Evolutionary conservation across 2,888 invertebrate genomes (phyloP).

Genomic region (Halocaridina rubra): DNA sequence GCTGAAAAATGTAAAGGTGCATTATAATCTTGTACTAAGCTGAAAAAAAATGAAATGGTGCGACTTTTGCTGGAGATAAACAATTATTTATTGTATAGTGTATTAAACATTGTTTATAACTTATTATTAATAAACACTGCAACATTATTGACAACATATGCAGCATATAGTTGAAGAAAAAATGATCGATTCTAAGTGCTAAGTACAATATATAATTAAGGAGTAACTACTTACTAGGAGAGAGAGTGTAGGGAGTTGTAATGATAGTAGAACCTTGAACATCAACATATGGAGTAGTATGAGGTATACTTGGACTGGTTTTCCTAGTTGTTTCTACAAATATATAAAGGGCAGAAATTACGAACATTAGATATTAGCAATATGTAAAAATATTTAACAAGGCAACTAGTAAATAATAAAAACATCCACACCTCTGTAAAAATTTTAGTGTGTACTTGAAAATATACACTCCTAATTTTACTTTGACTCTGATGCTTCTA

Average conservation of each 20-base stretch:
- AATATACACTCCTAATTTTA: too few species aligned
- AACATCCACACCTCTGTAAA: too few species aligned
- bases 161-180: too few species aligned
- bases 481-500: too few species aligned
- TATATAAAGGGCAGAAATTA: too few species aligned
- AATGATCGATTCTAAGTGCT: background rate
- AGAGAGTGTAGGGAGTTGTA: slow-evolving; percentile 20
- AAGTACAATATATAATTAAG: background rate
- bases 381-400: too few species aligned
- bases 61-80: background rate
- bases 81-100: background rate
- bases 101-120: background rate
- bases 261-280: background rate
- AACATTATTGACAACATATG: too few species aligned
- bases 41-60: background rate
- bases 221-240: slow-evolving; percentile 65
- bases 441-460: too few species aligned
- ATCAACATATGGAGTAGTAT: slow-evolving; percentile 21
- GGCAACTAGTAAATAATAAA: too few species aligned
- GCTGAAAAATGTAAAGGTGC: too few species aligned
- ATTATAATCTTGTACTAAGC: background rate
- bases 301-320: background rate
- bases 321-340: slow-evolving; percentile 2
- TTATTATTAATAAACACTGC: too few species aligned
- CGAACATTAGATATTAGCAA: too few species aligned